phyloP scores from a whole-genome alignment of 37 sponge, comb jelly and placozoan genomes.

The Aphrocallistes beatrix region DNA sequence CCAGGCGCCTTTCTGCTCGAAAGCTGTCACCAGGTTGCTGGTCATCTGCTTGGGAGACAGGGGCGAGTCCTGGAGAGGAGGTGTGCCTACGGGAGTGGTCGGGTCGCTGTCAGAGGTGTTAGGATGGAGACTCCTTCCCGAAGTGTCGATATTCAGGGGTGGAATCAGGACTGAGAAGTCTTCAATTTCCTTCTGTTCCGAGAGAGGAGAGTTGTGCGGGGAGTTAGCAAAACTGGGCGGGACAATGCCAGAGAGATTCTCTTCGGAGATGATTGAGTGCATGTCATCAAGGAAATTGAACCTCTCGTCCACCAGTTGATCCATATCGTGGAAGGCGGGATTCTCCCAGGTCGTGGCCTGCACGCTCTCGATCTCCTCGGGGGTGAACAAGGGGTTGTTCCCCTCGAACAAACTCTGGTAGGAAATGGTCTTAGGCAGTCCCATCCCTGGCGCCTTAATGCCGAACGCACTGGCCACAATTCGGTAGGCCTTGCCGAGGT shows the following conservation, averaged over 20 bases:
- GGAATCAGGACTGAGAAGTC: background rate
- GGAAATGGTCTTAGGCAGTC: background rate
- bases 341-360: conserved; percentile 58
- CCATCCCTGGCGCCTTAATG: background rate
- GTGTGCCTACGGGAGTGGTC: conserved; percentile 3
- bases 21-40: background rate
- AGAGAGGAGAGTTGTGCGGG: background rate
- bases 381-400: conserved; percentile 24
- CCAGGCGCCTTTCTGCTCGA: background rate
- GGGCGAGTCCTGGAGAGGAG: background rate
- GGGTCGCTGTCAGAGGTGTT: background rate
- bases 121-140: background rate
- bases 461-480: background rate
- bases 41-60: background rate
- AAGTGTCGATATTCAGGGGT: background rate
- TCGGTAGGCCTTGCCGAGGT: background rate
- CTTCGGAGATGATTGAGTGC: conserved; percentile 1
- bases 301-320: conserved; percentile 80
- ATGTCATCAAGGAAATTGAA: conserved; percentile 15
- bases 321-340: conserved; percentile 63
- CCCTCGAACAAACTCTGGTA: conserved; percentile 8
- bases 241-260: background rate
- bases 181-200: background rate
- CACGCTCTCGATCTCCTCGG: conserved; percentile 47
- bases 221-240: conserved; percentile 6